phyloP scores from a whole-genome alignment of 2,888 invertebrate species.

The Alviniconcha strummeri region DNA sequence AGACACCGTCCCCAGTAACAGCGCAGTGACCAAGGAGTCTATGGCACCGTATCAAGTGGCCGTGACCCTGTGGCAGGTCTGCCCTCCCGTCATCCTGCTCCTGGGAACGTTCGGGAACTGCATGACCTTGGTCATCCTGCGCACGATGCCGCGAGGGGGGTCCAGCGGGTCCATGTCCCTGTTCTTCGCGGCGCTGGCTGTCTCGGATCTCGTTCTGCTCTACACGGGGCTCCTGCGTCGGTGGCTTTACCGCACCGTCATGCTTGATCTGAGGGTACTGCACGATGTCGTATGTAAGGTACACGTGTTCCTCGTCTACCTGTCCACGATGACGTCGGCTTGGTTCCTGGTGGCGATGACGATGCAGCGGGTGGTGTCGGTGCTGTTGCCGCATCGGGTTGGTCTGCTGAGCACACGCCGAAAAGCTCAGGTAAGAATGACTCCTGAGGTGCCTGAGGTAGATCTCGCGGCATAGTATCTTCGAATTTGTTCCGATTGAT shows the following conservation, averaged over 20 bases:
- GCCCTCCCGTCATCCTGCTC: neutral
- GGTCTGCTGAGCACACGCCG: neutral
- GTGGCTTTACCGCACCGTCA: neutral
- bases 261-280: neutral
- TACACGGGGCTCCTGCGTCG: slow-evolving; percentile 7
- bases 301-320: slow-evolving; percentile 2
- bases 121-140: neutral
- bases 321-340: slow-evolving; percentile 9
- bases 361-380: slow-evolving; percentile 7
- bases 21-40: neutral
- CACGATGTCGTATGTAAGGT: slow-evolving; percentile 9
- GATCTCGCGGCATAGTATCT: too few species aligned
- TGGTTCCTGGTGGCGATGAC: slow-evolving; percentile 19
- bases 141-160: neutral
- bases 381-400: neutral
- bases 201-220: neutral
- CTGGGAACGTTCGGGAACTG: slow-evolving; percentile 10
- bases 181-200: slow-evolving; percentile 4
- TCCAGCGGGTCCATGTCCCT: neutral
- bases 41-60: neutral
- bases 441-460: neutral
- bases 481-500: too few species aligned
- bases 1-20: too few species aligned
- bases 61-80: neutral
- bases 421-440: neutral